Conservation (phyloP, 2,888 invertebrate species). For the Dendrolimus houi region DNA sequence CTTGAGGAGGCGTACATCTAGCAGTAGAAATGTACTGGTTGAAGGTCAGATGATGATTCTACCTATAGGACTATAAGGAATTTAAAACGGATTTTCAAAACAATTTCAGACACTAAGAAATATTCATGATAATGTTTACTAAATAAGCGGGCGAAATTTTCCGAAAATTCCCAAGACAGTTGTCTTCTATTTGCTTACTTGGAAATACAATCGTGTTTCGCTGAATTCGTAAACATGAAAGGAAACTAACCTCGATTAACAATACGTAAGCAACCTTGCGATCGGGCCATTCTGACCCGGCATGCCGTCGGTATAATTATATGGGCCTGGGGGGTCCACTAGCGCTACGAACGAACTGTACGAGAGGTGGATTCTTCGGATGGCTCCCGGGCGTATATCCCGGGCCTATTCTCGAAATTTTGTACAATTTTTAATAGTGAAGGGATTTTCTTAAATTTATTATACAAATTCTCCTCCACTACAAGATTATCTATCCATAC, state of each 20-base stretch:
- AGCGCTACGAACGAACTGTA: not conserved
- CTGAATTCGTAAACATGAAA: not conserved
- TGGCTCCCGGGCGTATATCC: not conserved
- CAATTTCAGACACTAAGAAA: too few species aligned
- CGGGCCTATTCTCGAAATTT: not conserved
- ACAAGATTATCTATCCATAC: too few species aligned
- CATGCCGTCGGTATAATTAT: conserved; percentile 16
- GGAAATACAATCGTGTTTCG: not conserved
- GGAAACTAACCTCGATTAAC: not conserved
- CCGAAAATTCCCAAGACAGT: not conserved
- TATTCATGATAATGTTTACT: too few species aligned
- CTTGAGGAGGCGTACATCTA: too few species aligned
- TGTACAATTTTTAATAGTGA: not conserved
- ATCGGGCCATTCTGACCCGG: conserved; percentile 12
- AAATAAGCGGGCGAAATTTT: not conserved
- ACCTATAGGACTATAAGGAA: too few species aligned
- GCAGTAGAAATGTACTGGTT: too few species aligned
- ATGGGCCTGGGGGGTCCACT: conserved; percentile 17
- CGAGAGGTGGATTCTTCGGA: not conserved
- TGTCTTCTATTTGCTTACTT: not conserved
- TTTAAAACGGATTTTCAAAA: too few species aligned
- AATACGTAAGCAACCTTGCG: not conserved
- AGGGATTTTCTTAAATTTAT: too few species aligned
- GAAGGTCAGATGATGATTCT: too few species aligned
- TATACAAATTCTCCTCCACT: too few species aligned